These are phyloP conservation scores for Andrena trimmerana DNA, from an alignment of 2,888 invertebrate genomes.

Conservation along the genomic window DNA sequence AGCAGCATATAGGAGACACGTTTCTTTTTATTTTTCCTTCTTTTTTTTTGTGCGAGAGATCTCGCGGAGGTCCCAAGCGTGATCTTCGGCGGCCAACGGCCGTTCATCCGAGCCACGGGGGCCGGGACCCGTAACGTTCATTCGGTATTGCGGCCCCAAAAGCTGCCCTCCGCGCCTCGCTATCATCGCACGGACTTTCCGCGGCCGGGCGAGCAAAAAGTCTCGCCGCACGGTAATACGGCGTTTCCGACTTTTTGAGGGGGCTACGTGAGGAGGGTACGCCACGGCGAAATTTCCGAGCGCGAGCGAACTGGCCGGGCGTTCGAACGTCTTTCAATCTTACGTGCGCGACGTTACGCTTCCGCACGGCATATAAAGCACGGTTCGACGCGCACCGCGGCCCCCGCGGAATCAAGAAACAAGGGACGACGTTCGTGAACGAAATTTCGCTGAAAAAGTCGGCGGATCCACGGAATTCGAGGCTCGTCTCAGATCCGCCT, in stretches of 20 bases:
- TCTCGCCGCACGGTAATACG: constrained; percentile 10
- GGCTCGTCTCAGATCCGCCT: not conserved
- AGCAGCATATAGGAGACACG: constrained; percentile 31
- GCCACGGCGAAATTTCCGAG: constrained; percentile 7
- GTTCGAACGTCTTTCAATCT: constrained; percentile 4
- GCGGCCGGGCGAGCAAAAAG: not conserved
- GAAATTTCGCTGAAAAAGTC: constrained; percentile 14
- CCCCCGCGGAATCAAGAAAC: not conserved
- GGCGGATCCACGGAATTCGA: not conserved
- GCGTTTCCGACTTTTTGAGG: constrained; percentile 29
- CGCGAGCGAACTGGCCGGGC: too few relatives aligned
- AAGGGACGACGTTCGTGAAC: constrained; percentile 1
- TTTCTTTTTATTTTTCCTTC: constrained; percentile 28
- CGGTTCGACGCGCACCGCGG: not conserved
- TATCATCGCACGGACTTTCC: constrained; percentile 20
- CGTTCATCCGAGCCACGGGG: not conserved
- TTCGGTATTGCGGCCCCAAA: constrained; percentile 32
- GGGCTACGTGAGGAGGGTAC: constrained; percentile 42
- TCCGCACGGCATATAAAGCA: constrained; percentile 40
- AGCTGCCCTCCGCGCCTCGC: not conserved
- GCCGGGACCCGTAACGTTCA: constrained; percentile 17
- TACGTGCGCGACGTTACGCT: constrained; percentile 32
- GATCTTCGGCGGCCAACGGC: not conserved
- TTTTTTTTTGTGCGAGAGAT: constrained; percentile 38
- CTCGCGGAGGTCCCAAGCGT: constrained; percentile 4